Evolutionary conservation across 2,888 invertebrate genomes (phyloP).

Genomic region (Lydus trimaculatus): DNA sequence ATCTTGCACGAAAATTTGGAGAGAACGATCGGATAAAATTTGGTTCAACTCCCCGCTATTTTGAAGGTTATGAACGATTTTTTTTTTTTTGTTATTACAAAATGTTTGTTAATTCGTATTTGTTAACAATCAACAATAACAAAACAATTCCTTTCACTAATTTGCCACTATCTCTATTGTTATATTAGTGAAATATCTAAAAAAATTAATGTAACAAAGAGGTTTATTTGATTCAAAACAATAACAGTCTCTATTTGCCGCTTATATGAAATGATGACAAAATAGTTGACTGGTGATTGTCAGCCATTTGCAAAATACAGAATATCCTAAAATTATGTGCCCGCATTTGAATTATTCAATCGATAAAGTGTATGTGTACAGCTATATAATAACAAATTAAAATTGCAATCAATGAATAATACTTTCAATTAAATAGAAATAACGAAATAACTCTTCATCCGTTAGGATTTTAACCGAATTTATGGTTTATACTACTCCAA

Average conservation of each 20-base stretch:
- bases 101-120: not conserved
- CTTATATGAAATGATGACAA: not conserved
- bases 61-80: conserved; percentile 2
- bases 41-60: not conserved
- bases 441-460: too few species aligned
- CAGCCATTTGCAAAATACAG: not conserved
- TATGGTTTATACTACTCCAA: too few species aligned
- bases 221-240: not conserved
- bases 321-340: not conserved
- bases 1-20: not conserved
- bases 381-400: too few species aligned
- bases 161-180: not conserved
- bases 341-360: not conserved
- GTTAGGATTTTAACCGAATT: too few species aligned
- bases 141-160: not conserved
- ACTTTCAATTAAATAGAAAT: too few species aligned
- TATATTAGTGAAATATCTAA: not conserved
- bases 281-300: not conserved
- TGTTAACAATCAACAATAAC: not conserved
- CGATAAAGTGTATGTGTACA: too few species aligned
- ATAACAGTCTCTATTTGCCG: not conserved
- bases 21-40: not conserved
- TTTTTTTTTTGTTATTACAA: not conserved
- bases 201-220: too few species aligned
- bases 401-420: too few species aligned